A percentile compares a stretch with the other conserved stretches of the same genome.
These are phyloP conservation scores for Umimayanthus chanpuru DNA, from an alignment of 92 coral and sea anemone species.

Conservation along the genomic window DNA sequence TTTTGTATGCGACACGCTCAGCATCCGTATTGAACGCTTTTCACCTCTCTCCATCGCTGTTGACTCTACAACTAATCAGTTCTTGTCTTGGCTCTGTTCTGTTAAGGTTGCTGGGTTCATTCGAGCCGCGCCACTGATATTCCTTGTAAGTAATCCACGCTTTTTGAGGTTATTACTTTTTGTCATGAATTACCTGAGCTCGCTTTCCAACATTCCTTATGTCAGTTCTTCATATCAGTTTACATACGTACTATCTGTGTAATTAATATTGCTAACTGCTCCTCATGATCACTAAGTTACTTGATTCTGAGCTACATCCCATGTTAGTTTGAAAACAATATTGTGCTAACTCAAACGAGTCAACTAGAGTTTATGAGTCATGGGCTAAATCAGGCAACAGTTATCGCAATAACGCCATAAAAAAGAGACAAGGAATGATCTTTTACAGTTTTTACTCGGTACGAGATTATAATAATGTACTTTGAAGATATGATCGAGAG, in stretches of 20 bases:
- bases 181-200: no score
- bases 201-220: background rate
- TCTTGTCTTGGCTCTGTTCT: background rate
- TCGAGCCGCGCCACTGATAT: background rate
- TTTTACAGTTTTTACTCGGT: no score
- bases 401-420: no score
- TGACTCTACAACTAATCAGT: background rate
- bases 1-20: no score
- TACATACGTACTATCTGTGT: background rate
- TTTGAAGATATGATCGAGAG: no score
- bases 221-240: background rate
- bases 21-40: background rate
- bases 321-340: background rate
- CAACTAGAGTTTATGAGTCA: no score
- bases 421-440: no score
- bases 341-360: no score
- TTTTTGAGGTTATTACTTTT: background rate
- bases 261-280: background rate
- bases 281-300: background rate
- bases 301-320: background rate
- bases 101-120: constrained; percentile 19
- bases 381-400: no score
- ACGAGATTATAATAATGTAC: no score
- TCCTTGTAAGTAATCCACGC: constrained; percentile 26
- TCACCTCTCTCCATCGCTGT: background rate